Base-by-base conservation (phyloP, 2,797 vertebrate genomes). In the Notolabrus celidotus region DNA sequence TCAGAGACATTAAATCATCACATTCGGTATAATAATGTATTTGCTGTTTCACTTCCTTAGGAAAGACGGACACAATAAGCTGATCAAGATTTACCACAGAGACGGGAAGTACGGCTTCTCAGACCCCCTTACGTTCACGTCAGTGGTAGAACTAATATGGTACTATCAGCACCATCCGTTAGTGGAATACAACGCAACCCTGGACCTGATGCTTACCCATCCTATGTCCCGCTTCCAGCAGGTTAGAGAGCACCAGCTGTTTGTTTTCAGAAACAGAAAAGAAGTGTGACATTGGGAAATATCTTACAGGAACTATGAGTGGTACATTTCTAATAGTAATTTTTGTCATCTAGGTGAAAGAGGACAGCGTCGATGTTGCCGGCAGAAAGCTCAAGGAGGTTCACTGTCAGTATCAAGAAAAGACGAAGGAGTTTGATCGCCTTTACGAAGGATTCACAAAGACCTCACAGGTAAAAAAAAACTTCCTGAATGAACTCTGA, bases 101-200 rank as follows among this genome's bases (percentile, higher is more conserved):
- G 97, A 97, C 55, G 97, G 96, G 31, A 97, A 96, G 82, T 98
- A 97, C 0, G 97, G 97, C 71, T 99, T 99, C 91, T 98, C 97
- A 4, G 97, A 99, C 68, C 97, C 97, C 0, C 92, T 99, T 76
- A 97, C 96, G 0, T 99, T 99, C 86, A 93, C 86, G 41, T 99
- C 97, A 0, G 97, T 98, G 17, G 96, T 97, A 91, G 97, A 99
- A 59, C 95, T 99, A 74, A 97, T 99, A 67, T 96, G 93, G 93
- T 95, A 98, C 90, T 98, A 99, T 83, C 96, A 95, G 82, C 96
- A 97, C 15, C 95, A 98, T 71, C 96, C 96, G 16, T 92, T 99
- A 55, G 97, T 97, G 75, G 97, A 99, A 77, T 98, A 99, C 85
- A 99, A 99, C 73, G 95, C 96, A 5, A 97, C 95, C 17, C 95